Evolutionary conservation across 2,113 vertebrate species (phyloP), one percentile per base, ranked within the genome.

Genomic region (Datnioides undecimradiatus): DNA sequence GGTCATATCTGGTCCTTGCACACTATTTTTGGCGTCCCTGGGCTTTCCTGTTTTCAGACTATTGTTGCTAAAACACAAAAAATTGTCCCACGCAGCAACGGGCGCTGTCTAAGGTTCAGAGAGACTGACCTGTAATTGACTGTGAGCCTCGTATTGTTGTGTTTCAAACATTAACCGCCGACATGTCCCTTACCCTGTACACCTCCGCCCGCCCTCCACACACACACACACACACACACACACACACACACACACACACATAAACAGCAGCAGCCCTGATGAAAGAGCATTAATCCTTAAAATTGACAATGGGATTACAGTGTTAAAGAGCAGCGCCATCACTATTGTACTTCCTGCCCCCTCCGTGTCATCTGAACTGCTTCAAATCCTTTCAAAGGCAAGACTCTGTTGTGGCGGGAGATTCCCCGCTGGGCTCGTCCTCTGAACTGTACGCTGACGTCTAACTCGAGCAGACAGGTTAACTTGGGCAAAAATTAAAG

Each of bases 311-410:
- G 62, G 88, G 92, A 93, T 93, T 92, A 92, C 51, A 54, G 84
- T 85, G 90, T 81, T 87, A 87, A 85, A 83, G 64, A 88, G 90
- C 92, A 66, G 46, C 40, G 79, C 74, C 79, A 12, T 88, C 77
- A 6, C 83, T 64, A 43, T 63, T 81, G 63, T 76, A 83, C 88
- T 90, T 92, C 88, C 93, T 89, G 81, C 73, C 81, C 90, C 85
- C 81, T 76, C 79, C 0, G 60, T 86, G 86, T 86, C 88, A 79
- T 90, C 87, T 88, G 75, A 85, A 88, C 91, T 86, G 77, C 86
- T 90, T 87, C 84, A 89, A 92, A 91, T 91, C 87, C 86, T 58
- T 90, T 93, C 87, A 92, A 92, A 91, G 86, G 83, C 84, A n/a
- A 4, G 62, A 33, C 83, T 80, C 85, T 84, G 86, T 80, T 83